Percentiles rank a stretch among this genome's conserved stretches.
Conservation (phyloP, 2,113 vertebrate species). For the Cololabis saira region DNA sequence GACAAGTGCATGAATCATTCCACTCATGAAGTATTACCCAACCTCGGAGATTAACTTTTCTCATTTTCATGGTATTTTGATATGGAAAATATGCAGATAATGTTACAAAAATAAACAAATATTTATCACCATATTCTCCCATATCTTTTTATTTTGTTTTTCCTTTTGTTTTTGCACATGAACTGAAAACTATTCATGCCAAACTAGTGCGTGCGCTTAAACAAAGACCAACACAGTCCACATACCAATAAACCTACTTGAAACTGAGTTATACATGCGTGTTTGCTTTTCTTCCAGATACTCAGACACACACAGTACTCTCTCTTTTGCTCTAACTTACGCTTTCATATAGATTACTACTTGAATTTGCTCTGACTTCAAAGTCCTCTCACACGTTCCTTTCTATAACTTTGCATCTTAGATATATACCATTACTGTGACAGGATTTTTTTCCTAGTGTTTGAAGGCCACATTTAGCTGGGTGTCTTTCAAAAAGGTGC, state of each 20-base stretch:
- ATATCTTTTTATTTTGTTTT: neutral
- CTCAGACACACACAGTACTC: neutral
- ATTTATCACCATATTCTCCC: neutral
- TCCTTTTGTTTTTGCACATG: neutral
- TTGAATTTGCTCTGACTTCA: constrained; percentile 43
- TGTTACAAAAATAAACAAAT: neutral
- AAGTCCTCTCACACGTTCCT: constrained; percentile 46
- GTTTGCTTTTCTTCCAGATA: constrained; percentile 9
- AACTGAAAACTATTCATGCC: neutral
- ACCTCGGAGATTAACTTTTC: neutral
- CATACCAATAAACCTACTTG: neutral
- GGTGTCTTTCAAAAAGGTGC: constrained; percentile 57
- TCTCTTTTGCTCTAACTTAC: neutral
- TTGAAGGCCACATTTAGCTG: constrained; percentile 70
- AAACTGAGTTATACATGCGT: neutral
- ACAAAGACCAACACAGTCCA: neutral
- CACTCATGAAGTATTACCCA: neutral
- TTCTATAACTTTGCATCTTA: constrained; percentile 50
- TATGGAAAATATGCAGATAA: neutral
- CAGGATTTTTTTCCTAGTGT: constrained; percentile 74
- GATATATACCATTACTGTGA: constrained; percentile 55
- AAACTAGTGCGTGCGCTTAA: neutral
- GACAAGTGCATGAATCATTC: neutral
- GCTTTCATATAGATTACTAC: constrained; percentile 13
- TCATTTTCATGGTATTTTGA: neutral